Percentiles rank a stretch among this genome's conserved stretches.
These are phyloP conservation scores for Hyperoodon ampullatus DNA, from an alignment of 2,113 vertebrate genomes.

Conservation along the genomic window DNA sequence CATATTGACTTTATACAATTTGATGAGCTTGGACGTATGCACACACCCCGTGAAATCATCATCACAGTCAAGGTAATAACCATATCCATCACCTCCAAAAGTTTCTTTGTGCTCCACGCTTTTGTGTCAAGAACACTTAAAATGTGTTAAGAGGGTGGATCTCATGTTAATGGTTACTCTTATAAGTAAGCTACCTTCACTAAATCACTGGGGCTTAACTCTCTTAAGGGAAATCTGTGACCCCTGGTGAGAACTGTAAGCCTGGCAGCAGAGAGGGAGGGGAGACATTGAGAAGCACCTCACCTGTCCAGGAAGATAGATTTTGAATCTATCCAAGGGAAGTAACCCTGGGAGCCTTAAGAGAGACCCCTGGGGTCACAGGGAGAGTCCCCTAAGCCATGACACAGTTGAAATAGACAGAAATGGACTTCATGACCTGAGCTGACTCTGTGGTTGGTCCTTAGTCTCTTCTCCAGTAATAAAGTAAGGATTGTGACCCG, in stretches of 20 bases:
- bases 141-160: neutral
- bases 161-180: slow-evolving; percentile 6
- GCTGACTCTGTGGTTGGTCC: neutral
- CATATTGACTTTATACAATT: neutral
- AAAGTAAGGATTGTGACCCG: neutral
- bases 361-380: neutral
- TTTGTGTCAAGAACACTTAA: neutral
- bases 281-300: neutral
- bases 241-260: neutral
- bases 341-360: neutral
- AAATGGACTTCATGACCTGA: slow-evolving; percentile 1
- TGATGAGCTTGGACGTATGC: neutral
- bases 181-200: neutral
- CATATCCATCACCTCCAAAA: neutral
- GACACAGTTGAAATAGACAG: neutral
- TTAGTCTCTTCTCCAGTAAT: neutral
- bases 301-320: neutral
- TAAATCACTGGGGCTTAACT: neutral
- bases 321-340: neutral
- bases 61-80: neutral
- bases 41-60: neutral
- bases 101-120: neutral
- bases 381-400: neutral
- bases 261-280: neutral
- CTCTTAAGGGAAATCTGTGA: neutral